These are phyloP conservation scores for Hipparchia semele DNA, from an alignment of 2,888 invertebrate species.

Conservation along the genomic window DNA sequence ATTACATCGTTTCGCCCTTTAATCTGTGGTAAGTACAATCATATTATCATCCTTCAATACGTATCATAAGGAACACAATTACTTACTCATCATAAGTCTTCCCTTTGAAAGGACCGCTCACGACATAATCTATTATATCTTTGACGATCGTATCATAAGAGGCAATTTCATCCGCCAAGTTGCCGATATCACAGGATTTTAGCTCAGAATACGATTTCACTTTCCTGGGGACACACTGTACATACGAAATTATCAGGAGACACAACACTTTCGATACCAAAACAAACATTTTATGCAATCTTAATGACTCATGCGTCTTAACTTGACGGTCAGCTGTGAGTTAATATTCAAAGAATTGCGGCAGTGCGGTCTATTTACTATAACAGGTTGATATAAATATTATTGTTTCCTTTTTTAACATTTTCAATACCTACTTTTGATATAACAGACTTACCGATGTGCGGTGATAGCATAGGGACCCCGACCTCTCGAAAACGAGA, in stretches of 20 bases:
- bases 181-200: conserved; percentile 53
- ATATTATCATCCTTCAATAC: background rate
- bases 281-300: conserved; percentile 31
- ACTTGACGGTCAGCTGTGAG: conserved; percentile 20
- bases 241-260: conserved; percentile 36
- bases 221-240: conserved; percentile 44
- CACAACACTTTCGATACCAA: conserved; percentile 30
- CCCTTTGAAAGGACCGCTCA: conserved; percentile 80
- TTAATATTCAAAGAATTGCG: conserved; percentile 16
- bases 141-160: conserved; percentile 79
- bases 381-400: background rate
- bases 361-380: background rate
- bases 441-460: too few species aligned
- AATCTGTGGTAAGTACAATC: background rate
- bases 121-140: conserved; percentile 76
- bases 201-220: conserved; percentile 46
- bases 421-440: too few species aligned
- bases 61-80: conserved; percentile 38
- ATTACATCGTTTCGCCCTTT: background rate
- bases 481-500: too few species aligned
- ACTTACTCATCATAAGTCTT: conserved; percentile 81
- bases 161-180: conserved; percentile 80
- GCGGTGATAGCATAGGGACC: too few species aligned
- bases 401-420: background rate
- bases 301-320: conserved; percentile 30